phyloP scores from a whole-genome alignment of 2,113 vertebrate genomes.

The Colinus virginianus region DNA sequence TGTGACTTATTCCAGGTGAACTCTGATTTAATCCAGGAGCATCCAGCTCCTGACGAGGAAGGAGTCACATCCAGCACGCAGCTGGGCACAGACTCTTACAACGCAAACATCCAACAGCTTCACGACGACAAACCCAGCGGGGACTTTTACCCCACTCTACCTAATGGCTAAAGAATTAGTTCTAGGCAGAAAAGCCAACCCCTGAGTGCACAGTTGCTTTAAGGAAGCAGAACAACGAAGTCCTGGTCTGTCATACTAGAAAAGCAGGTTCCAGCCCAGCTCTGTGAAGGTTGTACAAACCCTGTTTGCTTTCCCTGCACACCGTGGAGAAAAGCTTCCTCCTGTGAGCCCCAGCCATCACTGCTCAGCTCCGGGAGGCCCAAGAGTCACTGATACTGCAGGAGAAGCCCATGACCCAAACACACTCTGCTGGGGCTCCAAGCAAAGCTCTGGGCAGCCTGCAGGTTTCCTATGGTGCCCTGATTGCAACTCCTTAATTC shows the following conservation, averaged over 20 bases:
- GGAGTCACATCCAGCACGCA: fast-evolving
- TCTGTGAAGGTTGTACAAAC: neutral
- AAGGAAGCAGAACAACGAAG: neutral
- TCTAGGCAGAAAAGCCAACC: neutral
- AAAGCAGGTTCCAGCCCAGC: slow-evolving; percentile 7
- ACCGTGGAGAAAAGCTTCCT: neutral
- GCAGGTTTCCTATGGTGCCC: neutral
- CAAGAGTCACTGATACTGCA: neutral
- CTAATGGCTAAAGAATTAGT: neutral
- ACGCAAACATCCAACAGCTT: neutral
- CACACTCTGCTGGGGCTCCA: fast-evolving
- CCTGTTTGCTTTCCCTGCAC: neutral
- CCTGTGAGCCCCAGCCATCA: neutral
- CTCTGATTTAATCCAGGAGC: neutral
- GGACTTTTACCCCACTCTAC: fast-evolving
- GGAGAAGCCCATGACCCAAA: fast-evolving
- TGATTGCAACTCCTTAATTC: neutral
- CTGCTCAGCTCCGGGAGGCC: neutral
- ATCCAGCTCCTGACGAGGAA: neutral
- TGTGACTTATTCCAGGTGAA: neutral
- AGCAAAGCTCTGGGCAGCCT: neutral
- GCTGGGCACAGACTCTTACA: neutral
- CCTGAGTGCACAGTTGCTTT: neutral
- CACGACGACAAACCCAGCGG: neutral
- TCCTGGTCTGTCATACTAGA: neutral